These are phyloP conservation scores for Trichechus manatus DNA, from an alignment of 2,113 vertebrate species.

Conservation along the genomic window DNA sequence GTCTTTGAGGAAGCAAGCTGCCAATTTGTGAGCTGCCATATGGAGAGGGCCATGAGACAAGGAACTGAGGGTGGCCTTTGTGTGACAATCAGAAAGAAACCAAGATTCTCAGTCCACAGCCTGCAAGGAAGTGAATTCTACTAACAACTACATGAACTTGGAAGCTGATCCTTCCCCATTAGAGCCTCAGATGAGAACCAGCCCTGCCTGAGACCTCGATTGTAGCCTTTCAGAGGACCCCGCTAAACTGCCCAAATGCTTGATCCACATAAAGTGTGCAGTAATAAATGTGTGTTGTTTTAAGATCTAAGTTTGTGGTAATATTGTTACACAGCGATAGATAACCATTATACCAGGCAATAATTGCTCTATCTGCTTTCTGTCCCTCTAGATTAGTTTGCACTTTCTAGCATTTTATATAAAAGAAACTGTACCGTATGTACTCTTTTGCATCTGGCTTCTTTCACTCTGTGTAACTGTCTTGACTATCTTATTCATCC, in stretches of 20 bases:
- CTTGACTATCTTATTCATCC: neutral
- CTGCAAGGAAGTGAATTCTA: neutral
- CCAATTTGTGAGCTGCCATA: neutral
- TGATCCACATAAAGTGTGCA: neutral
- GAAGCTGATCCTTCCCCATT: neutral
- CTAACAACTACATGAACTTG: neutral
- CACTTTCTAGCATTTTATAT: neutral
- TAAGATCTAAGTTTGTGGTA: neutral
- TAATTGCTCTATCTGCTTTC: neutral
- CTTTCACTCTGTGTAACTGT: neutral
- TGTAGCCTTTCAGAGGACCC: neutral
- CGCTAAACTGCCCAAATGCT: neutral
- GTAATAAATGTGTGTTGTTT: no score
- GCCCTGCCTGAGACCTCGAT: neutral
- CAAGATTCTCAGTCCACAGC: neutral
- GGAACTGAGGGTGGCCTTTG: neutral
- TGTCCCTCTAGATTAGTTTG: neutral
- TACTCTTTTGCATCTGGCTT: neutral
- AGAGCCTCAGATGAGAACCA: neutral
- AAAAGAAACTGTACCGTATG: neutral
- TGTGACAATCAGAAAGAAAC: neutral
- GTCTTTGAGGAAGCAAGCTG: neutral
- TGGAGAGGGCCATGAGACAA: neutral
- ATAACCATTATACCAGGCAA: neutral
- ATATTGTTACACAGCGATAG: neutral